Evolutionary conservation across 2,797 vertebrate genomes (phyloP), one percentile per base, ranked within the genome.

Genomic region (Paratrypauchen microcephalus): DNA sequence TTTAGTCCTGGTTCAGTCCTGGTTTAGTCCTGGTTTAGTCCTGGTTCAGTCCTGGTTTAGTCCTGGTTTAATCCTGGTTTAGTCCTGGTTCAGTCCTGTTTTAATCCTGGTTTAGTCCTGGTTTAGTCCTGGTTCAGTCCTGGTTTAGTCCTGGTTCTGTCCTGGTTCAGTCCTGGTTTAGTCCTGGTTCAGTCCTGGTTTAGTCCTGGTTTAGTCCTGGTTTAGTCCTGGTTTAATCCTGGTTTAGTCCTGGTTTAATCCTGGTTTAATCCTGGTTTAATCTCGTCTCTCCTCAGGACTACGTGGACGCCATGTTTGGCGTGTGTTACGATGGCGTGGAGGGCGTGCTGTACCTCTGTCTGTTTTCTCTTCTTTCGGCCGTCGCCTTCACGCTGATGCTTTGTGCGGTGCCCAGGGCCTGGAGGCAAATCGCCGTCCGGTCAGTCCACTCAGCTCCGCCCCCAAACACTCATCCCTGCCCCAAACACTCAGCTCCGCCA

Each of bases 281-380:
- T 62, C 50, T 77, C 64, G 78, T 72, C 57, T 75, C 74, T 70
- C 69, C 9, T 59, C 84, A 99, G 97, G 97, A 99, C 84, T 99
- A 98, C 85, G 89, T 98, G 91, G 97, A 98, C 0, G 95, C 96
- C 2, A 94, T 99, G 74, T 87, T 96, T 0, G 97, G 97, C 24
- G 80, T 98, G 90, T 99, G 97, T 87, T 98, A 97, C 0, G 96
- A 98, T 0, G 96, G 97, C 1, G 93, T 98, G 36, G 95, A 98
- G 85, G 97, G 97, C 2, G 77, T 97, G 83, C 94, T 99, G 41
- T 99, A 95, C 86, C 95, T 99, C 2, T 90, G 94, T 81, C 93
- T 98, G 55, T 99, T 97, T 92, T 98, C 97, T 45, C 72, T 95
- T 66, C 91, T 98, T 87, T 95, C 95, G 0, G 92, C 95, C 6